Percentiles rank a stretch among this genome's conserved stretches.
Conservation (phyloP, 2,113 vertebrate genomes). For the Nannobrachium achirus region DNA sequence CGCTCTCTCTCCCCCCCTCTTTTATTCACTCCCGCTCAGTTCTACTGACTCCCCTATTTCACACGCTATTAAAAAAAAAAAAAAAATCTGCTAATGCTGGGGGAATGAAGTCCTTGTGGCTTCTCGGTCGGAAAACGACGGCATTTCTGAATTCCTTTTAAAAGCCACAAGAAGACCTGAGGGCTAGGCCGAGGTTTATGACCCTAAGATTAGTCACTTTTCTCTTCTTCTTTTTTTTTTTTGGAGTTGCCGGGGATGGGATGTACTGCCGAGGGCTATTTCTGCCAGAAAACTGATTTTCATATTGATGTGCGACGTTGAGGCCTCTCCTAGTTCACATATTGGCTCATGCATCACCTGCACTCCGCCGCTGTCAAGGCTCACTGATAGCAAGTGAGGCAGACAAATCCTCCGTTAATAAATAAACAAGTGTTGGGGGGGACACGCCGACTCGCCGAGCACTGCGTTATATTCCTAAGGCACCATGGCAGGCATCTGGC, state of each 20-base stretch:
- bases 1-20: conserved; percentile 40
- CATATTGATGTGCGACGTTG: conserved; percentile 83
- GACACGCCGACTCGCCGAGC: conserved; percentile 42
- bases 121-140: conserved; percentile 74
- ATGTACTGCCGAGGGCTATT: conserved; percentile 77
- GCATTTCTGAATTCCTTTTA: conserved; percentile 76
- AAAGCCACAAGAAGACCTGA: conserved; percentile 58
- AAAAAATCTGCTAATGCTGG: conserved; percentile 73
- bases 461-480: conserved; percentile 58
- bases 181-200: conserved; percentile 79
- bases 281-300: conserved; percentile 82
- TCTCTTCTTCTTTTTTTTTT: too few relatives aligned
- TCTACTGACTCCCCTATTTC: conserved; percentile 75
- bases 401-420: conserved; percentile 77
- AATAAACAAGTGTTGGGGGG: conserved; percentile 78
- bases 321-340: conserved; percentile 76
- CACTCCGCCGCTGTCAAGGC: conserved; percentile 78
- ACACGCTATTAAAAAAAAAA: conserved; percentile 82
- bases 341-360: conserved; percentile 86
- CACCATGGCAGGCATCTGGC: conserved; percentile 34
- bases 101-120: conserved; percentile 64
- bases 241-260: too few relatives aligned
- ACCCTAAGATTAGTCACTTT: conserved; percentile 82
- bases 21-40: conserved; percentile 77
- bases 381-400: conserved; percentile 78